Conservation (phyloP, 2,888 invertebrate species). For the Drosophila diplacantha region DNA sequence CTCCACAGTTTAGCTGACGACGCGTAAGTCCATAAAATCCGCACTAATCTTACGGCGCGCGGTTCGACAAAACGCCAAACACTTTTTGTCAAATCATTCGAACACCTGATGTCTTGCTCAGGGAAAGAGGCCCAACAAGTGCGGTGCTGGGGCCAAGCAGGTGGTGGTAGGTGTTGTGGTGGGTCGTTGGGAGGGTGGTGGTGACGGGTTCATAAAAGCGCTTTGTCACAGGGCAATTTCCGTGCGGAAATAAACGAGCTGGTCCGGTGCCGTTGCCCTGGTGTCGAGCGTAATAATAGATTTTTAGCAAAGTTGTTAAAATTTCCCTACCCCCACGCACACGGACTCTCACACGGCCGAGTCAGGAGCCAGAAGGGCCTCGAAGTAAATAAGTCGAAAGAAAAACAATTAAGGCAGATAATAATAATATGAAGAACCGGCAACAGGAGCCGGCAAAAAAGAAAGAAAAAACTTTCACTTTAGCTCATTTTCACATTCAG, state of each 20-base stretch:
- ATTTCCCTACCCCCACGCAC: slow-evolving; percentile 28
- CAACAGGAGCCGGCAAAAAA: slow-evolving; percentile 25
- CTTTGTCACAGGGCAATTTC: slow-evolving; percentile 66
- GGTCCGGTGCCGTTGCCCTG: slow-evolving; percentile 3
- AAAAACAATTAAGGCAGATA: slow-evolving; percentile 71
- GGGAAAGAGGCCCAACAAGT: slow-evolving; percentile 38
- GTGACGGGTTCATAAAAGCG: slow-evolving; percentile 62
- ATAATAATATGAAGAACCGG: slow-evolving; percentile 61
- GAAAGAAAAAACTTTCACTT: slow-evolving; percentile 58
- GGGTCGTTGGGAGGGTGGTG: slow-evolving; percentile 15
- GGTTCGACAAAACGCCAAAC: slow-evolving; percentile 67
- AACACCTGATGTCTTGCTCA: slow-evolving; percentile 72
- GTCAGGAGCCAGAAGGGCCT: slow-evolving; percentile 27
- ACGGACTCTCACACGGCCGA: slow-evolving; percentile 4
- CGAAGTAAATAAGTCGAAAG: slow-evolving; percentile 61
- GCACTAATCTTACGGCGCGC: slow-evolving; percentile 64
- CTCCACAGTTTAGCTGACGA: slow-evolving; percentile 60
- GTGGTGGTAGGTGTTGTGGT: neutral
- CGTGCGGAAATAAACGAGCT: slow-evolving; percentile 59
- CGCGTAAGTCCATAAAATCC: slow-evolving; percentile 71
- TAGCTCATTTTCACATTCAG: slow-evolving; percentile 62
- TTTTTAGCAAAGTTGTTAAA: slow-evolving; percentile 61
- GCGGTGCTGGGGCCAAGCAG: slow-evolving; percentile 1
- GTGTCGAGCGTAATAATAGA: slow-evolving; percentile 56
- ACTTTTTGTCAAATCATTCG: slow-evolving; percentile 74